Evolutionary conservation across 2,888 invertebrate genomes (phyloP), one percentile per base, ranked within the genome.

Genomic region (Chorisops tibialis): DNA sequence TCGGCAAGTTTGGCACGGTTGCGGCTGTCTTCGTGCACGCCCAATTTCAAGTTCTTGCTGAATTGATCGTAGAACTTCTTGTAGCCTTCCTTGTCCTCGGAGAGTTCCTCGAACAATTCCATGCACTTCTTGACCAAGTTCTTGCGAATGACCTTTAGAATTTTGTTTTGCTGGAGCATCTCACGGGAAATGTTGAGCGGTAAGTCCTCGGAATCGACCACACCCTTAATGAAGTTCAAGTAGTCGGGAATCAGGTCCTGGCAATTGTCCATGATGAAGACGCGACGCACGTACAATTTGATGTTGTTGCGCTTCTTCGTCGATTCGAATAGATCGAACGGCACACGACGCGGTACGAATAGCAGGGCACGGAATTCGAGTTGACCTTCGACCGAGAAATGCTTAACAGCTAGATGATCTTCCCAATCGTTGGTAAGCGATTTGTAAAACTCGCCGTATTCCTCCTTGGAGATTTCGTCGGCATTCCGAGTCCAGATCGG

Each of bases 231-330:
- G 81, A 94, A 94, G 82, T 93, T 97, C 68, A 99, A 82, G 80
- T 98, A 99, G 77, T 98, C 97, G 0, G 98, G 98, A 74, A 99
- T 98, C 14, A 99, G 83, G 74, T 99, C 98, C 75, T 98, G 97
- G 73, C 98, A 98, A 82, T 98, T 98, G 81, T 99, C 98, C 97
- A 98, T n/a, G n/a, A n/a, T n/a, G n/a, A n/a, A n/a, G n/a, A n/a
- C n/a, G n/a, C n/a, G n/a, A n/a, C n/a, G n/a, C 0, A 99, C 98
- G 70, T 99, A 98, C 74, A 98, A 78, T 75, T 99, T 99, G 75
- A 99, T 98, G 82, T 96, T 96, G 82, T 98, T 98, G 84, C 96
- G 96, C 77, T 92, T 89, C 79, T 97, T 98, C 80, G 94, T 94
- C 81, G 96, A 97, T n/a, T n/a, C n/a, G n/a, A n/a, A n/a, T 49